Conservation (phyloP, 2,888 invertebrate genomes). For the Ectemnius lituratus region DNA sequence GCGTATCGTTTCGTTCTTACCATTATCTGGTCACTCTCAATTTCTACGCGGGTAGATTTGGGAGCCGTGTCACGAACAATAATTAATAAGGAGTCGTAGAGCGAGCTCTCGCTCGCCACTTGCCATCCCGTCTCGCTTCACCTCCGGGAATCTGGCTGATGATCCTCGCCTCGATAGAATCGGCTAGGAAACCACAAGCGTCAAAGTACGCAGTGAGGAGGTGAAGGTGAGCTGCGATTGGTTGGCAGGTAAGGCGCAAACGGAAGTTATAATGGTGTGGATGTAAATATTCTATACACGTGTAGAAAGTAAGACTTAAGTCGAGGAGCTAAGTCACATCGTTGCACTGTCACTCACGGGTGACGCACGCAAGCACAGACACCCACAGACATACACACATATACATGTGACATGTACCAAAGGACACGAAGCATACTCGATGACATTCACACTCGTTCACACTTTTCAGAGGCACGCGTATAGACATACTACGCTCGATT, state of each 20-base stretch:
- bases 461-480: constrained; percentile 9
- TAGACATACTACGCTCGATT: not conserved
- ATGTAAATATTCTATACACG: constrained; percentile 63
- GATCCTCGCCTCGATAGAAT: not conserved
- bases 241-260: constrained; percentile 35
- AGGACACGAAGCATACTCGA: too few relatives aligned
- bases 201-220: constrained; percentile 20
- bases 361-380: constrained; percentile 10
- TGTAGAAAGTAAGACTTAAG: constrained; percentile 50
- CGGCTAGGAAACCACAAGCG: not conserved
- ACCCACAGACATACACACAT: constrained; percentile 16
- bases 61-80: constrained; percentile 47
- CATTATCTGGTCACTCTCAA: constrained; percentile 45
- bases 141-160: constrained; percentile 7
- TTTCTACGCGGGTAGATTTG: constrained; percentile 32
- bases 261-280: constrained; percentile 40
- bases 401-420: not conserved
- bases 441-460: constrained; percentile 9
- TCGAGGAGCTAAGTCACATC: not conserved
- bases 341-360: constrained; percentile 9
- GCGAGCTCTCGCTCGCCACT: constrained; percentile 32
- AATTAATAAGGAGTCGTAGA: constrained; percentile 34
- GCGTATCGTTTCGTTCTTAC: constrained; percentile 39
- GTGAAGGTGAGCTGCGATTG: constrained; percentile 37
- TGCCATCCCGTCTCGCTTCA: constrained; percentile 5